These are phyloP conservation scores for Micropterix aruncella DNA, from an alignment of 2,888 invertebrate species.

Conservation along the genomic window DNA sequence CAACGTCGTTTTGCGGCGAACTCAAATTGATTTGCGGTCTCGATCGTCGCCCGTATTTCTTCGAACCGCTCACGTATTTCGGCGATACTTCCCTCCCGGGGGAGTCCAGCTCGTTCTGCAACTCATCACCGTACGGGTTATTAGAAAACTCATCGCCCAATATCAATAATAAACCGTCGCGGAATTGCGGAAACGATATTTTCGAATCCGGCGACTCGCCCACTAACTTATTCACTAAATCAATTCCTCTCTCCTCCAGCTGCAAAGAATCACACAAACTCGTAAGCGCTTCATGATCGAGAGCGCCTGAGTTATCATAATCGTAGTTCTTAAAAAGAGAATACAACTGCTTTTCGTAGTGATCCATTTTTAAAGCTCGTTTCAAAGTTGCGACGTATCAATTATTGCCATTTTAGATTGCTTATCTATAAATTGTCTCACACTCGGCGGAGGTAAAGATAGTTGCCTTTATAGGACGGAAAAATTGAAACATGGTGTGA, in stretches of 20 bases:
- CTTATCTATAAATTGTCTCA: too few species aligned
- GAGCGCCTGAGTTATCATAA: constrained; percentile 49
- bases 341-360: constrained; percentile 69
- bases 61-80: constrained; percentile 56
- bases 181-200: constrained; percentile 60
- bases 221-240: constrained; percentile 46
- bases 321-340: constrained; percentile 72
- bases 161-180: constrained; percentile 57
- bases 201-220: constrained; percentile 31
- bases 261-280: constrained; percentile 64
- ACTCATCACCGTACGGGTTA: constrained; percentile 14
- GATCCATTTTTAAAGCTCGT: too few species aligned
- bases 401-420: too few species aligned
- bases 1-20: constrained; percentile 1
- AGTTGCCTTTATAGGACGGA: too few species aligned
- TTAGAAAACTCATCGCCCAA: constrained; percentile 40
- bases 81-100: constrained; percentile 60
- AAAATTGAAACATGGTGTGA: too few species aligned
- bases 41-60: constrained; percentile 62
- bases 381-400: too few species aligned
- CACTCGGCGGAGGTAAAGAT: too few species aligned
- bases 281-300: constrained; percentile 50
- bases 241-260: constrained; percentile 55
- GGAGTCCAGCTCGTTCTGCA: constrained; percentile 35
- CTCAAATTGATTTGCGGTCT: constrained; percentile 32